Percentiles rank a stretch among this genome's conserved stretches.
These are phyloP conservation scores for Augochlora pura DNA, from an alignment of 1,140 invertebrate genomes.

Conservation along the genomic window DNA sequence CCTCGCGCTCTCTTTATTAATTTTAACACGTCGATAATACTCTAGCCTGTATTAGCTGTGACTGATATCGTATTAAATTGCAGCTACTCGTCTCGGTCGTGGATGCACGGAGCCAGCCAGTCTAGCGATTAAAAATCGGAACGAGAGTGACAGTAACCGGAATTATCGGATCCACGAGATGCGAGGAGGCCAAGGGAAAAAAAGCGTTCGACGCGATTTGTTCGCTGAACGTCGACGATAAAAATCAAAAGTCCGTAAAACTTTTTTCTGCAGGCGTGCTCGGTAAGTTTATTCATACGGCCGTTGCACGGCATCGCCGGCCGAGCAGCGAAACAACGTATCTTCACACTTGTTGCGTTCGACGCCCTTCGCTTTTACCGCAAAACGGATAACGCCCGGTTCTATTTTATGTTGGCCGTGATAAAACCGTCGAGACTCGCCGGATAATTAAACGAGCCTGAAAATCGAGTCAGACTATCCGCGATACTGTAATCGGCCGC, in stretches of 20 bases:
- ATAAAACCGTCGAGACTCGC: neutral
- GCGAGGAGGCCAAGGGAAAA: neutral
- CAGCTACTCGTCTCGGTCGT: no score
- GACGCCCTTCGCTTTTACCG: conserved; percentile 10
- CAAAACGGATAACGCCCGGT: neutral
- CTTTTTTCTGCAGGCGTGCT: neutral
- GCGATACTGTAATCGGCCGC: neutral
- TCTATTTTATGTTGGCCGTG: neutral
- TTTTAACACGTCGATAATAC: no score
- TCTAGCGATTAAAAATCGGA: neutral
- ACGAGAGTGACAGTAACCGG: no score
- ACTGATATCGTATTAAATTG: no score
- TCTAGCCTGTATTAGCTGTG: no score
- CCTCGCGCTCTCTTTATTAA: no score
- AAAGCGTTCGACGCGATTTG: neutral
- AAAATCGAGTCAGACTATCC: neutral
- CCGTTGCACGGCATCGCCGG: neutral
- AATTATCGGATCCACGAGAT: neutral
- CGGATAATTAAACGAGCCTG: neutral
- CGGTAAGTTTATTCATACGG: conserved; percentile 6
- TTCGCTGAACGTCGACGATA: neutral
- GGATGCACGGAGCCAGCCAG: no score
- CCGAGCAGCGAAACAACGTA: neutral
- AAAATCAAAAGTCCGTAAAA: conserved; percentile 12
- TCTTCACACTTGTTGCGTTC: conserved; percentile 24